These are phyloP conservation scores for Tyria jacobaeae DNA, from an alignment of 2,888 invertebrate species.

Conservation along the genomic window DNA sequence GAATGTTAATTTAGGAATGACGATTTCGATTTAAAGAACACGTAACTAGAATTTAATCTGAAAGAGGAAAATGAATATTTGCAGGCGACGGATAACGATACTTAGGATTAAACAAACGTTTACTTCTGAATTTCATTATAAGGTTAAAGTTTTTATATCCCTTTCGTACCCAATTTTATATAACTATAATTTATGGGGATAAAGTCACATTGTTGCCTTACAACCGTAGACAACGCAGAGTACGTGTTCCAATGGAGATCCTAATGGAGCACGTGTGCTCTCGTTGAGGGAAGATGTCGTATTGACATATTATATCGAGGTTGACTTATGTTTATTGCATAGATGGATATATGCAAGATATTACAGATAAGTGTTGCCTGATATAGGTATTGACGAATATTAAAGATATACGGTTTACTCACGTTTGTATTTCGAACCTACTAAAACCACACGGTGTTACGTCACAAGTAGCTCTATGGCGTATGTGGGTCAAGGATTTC, in stretches of 20 bases:
- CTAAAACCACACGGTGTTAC: no score
- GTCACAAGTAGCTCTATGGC: no score
- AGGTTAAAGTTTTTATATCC: neutral
- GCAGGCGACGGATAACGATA: no score
- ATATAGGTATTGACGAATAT: no score
- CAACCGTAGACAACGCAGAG: neutral
- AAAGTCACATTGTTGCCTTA: neutral
- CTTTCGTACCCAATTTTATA: neutral
- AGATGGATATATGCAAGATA: neutral
- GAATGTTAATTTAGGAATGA: no score
- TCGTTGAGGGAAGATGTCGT: constrained; percentile 1
- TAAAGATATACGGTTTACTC: neutral
- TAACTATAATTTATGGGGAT: neutral
- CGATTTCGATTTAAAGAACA: no score
- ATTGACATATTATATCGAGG: neutral
- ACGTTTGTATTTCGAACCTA: neutral
- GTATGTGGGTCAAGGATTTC: no score
- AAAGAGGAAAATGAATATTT: no score
- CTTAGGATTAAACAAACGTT: no score
- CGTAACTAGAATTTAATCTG: no score
- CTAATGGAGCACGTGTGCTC: constrained; percentile 3
- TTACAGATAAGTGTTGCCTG: neutral
- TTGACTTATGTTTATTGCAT: neutral
- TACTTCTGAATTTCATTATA: neutral
- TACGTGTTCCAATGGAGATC: neutral